Percentiles rank a stretch among this genome's conserved stretches.
These are phyloP conservation scores for Tympanoctomys barrerae DNA, from an alignment of 2,797 vertebrate genomes.

Conservation along the genomic window DNA sequence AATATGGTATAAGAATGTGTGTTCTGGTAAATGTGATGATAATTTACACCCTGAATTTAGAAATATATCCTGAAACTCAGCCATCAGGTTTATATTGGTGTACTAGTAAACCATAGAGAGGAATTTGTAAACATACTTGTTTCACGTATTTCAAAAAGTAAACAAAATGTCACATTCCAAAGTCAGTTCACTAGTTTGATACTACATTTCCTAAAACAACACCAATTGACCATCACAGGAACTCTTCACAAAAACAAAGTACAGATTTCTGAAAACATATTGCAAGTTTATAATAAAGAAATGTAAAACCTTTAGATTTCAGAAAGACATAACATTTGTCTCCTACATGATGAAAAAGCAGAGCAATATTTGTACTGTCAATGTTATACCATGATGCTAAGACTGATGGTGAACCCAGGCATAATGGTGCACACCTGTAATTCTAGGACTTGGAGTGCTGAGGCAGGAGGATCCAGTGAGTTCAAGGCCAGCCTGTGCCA, in stretches of 20 bases:
- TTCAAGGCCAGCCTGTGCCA: background rate
- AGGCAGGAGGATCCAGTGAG: background rate
- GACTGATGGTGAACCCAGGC: background rate
- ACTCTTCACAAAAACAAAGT: background rate
- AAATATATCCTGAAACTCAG: background rate
- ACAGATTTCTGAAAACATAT: background rate
- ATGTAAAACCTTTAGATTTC: background rate
- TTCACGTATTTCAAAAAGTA: background rate
- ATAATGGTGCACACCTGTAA: background rate
- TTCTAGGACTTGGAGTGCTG: background rate
- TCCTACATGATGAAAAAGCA: background rate
- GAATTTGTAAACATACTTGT: background rate
- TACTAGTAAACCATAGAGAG: background rate
- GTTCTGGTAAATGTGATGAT: background rate
- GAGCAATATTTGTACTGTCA: background rate
- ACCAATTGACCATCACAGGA: background rate
- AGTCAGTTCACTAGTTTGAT: background rate
- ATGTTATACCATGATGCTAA: background rate
- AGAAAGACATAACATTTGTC: background rate
- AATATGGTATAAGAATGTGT: background rate
- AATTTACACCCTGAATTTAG: background rate
- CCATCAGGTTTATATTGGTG: background rate
- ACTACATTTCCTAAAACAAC: background rate
- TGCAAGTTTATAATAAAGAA: background rate
- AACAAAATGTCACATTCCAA: background rate